phyloP scores from a whole-genome alignment of 2,797 vertebrate genomes.

The Scomberomorus guttatus region DNA sequence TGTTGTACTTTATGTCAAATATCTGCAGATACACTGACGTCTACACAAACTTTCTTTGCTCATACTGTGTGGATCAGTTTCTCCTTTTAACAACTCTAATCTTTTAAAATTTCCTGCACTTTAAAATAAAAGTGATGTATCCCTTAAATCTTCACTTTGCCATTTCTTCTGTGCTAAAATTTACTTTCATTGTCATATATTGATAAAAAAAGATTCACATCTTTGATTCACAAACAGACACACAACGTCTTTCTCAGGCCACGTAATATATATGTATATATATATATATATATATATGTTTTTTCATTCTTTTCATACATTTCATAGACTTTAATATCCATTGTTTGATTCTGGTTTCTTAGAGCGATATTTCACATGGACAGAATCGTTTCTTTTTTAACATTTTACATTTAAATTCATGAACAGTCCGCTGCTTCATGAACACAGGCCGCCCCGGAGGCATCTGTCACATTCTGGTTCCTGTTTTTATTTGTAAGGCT shows the following conservation, averaged over 20 bases:
- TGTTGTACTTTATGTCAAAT: neutral
- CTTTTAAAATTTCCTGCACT: conserved; percentile 4
- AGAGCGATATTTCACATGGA: conserved; percentile 39
- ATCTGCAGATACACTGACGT: neutral
- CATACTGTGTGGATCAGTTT: neutral
- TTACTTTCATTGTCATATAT: conserved; percentile 46
- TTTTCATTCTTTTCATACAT: conserved; percentile 33
- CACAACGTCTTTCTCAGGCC: conserved; percentile 25
- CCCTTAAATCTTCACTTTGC: conserved; percentile 22
- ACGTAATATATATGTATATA: neutral
- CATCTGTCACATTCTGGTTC: neutral
- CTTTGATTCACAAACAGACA: conserved; percentile 47
- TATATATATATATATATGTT: neutral
- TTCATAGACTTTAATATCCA: conserved; percentile 31
- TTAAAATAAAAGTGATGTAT: conserved; percentile 24
- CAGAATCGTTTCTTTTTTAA: neutral
- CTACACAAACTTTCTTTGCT: neutral
- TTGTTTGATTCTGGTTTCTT: conserved; percentile 24
- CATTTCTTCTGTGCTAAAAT: conserved; percentile 46
- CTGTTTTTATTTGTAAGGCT: too few relatives aligned
- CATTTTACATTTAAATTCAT: conserved; percentile 2
- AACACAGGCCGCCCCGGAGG: too few relatives aligned
- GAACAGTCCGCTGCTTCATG: neutral
- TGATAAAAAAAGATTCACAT: conserved; percentile 35
- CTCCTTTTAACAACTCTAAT: neutral